Base-by-base conservation (phyloP, 2,113 vertebrate genomes). In the Ictidomys tridecemlineatus region DNA sequence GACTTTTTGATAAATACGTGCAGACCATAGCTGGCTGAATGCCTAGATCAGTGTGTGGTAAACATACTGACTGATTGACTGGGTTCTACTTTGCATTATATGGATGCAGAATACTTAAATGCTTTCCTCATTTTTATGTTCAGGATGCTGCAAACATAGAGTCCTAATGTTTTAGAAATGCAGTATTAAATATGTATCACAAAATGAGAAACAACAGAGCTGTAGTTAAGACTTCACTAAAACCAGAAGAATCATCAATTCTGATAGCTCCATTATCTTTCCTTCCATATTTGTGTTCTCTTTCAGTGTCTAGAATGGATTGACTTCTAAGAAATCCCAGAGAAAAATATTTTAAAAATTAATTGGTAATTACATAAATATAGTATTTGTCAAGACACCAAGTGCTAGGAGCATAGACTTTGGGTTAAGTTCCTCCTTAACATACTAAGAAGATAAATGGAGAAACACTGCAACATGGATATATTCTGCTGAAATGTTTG, bases 1-100 rank as follows among this genome's bases (percentile, higher is more conserved):
- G 2, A 20, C 91, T 94, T 97, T 97, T 83, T 96, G 73, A 95
- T 61, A 97, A 95, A 85, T 93, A 56, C 67, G 79, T 91, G 90
- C 65, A 56, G 58, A 93, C 0, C 2, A 37, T 83, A 53, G 42
- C 48, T 97, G 93, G 92, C 92, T 92, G 63, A 63, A n/a, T 67
- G 92, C 92, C 89, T 83, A 84, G 79, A 72, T 83, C 26, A 72
- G 63, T 39, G 28, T 61, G 17, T 53, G n/a, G 28, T 61, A 63
- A 93, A 93, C 8, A 58, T 12, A 45, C 24, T 90, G 85, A 74
- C n/a, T 91, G 78, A 92, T 56, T 74, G 80, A 82, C 63, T 7
- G 20, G 84, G 51, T 74, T 89, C 34, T 93, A 61, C 67, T 97
- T 93, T 96, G 89, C 93, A 92, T 94, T 70, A 61, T 70, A 77